Base-by-base conservation (phyloP, 1,140 invertebrate species). In the Aphaenogaster floridana region DNA sequence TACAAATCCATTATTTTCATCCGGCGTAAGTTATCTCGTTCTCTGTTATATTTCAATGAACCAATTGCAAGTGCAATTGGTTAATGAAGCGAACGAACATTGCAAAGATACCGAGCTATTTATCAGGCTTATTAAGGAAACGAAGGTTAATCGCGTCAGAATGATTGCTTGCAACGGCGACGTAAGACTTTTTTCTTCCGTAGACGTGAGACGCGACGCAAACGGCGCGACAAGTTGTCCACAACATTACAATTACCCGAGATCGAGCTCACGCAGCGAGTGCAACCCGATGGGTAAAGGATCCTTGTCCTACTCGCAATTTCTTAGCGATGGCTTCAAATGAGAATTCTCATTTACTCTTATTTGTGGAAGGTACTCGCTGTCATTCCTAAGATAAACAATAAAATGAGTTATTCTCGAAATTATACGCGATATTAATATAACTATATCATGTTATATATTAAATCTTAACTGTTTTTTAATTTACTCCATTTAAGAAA, bases 141-240 rank as follows among this genome's bases (percentile, higher is more conserved):
- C 50, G 50, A 81, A 81, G 79, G 21, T 81, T 59, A 45, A 42
- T 57, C 4, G 11, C 17, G 6, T 28, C 28, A 39, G 39, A n/a
- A 72, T 57, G 39, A 59, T 39, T 66, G 34, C 36, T 81, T 54
- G 34, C 57, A 54, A 54, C 13, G 4, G 15, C 34, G 15, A 57
- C 3, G 2, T 15, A 45, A 72, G 6, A 28, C 8, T 45, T 57
- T 72, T 54, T 57, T 81, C 64, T 71, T 81, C 9, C 50, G 39
- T 11, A 81, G 79, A 71, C 52, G 5, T 21, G 79, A 81, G 36
- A 81, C 17, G 39, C 79, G 50, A 45, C 42, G 9, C 36, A 71
- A 81, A 81, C 66, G 50, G 7, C 79, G 39, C 50, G 66, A 72
- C 50, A 71, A 15, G n/a, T 71, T 59, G 66, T n/a, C 66, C 66